These are phyloP conservation scores for Stigmatopora nigra DNA, from an alignment of 2,113 vertebrate species.

Conservation along the genomic window DNA sequence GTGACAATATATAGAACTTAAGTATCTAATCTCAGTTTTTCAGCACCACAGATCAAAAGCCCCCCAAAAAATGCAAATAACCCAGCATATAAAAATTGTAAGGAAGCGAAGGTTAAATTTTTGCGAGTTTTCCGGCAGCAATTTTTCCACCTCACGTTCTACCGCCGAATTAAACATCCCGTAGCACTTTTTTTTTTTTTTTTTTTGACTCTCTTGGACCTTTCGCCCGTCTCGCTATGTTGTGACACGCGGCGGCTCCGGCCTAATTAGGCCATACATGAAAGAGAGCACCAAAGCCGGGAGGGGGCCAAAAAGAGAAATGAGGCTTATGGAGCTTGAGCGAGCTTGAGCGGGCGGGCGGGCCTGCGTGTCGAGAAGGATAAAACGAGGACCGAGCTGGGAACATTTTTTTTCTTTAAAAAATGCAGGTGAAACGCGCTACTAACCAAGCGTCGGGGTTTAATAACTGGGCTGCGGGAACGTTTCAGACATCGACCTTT, in stretches of 20 bases:
- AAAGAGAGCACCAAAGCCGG: conserved; percentile 68
- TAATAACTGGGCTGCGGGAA: too few species aligned
- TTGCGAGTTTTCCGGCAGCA: neutral
- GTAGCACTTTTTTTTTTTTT: neutral
- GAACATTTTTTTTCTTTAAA: neutral
- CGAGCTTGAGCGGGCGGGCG: conserved; percentile 48
- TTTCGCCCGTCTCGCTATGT: neutral
- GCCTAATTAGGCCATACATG: conserved; percentile 71
- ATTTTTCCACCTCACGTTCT: conserved; percentile 42
- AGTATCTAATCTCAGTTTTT: too few species aligned
- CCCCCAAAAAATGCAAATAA: too few species aligned
- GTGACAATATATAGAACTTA: too few species aligned
- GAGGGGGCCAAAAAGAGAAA: conserved; percentile 1
- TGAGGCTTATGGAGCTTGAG: conserved; percentile 70
- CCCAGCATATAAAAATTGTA: too few species aligned
- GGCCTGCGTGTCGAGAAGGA: conserved; percentile 50
- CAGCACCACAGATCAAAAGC: too few species aligned
- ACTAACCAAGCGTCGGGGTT: too few species aligned
- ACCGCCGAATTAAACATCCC: conserved; percentile 20
- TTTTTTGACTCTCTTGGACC: neutral
- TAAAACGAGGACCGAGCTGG: neutral
- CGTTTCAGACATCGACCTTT: too few species aligned
- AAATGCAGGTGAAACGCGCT: neutral
- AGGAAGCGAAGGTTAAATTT: neutral
- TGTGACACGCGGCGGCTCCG: conserved; percentile 41